Conservation (phyloP, 2,888 invertebrate genomes). For the Lepidocyrtinus sp. region DNA sequence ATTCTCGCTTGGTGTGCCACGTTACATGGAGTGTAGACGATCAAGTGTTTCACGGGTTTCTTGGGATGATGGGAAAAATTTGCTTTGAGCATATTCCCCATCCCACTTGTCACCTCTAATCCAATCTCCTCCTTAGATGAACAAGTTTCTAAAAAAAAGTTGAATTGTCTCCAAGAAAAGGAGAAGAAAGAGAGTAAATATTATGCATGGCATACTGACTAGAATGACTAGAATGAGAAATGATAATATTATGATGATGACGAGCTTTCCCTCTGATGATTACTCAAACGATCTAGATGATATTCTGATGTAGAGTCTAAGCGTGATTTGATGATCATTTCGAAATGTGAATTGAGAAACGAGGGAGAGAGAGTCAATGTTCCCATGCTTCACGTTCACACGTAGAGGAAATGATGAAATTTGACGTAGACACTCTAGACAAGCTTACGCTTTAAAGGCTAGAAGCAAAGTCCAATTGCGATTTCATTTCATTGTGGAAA, state of each 20-base stretch:
- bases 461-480: too few species aligned
- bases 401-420: not conserved
- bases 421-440: too few species aligned
- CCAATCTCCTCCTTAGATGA: not conserved
- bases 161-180: constrained; percentile 5
- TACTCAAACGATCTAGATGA: not conserved
- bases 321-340: too few species aligned
- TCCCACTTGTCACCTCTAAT: constrained; percentile 1
- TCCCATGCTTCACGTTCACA: not conserved
- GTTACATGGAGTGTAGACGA: not conserved
- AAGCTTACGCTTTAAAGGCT: too few species aligned
- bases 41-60: not conserved
- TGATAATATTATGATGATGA: constrained; percentile 7
- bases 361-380: not conserved
- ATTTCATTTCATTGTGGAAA: too few species aligned
- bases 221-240: not conserved
- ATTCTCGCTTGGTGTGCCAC: not conserved
- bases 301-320: not conserved
- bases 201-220: too few species aligned
- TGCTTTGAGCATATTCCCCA: not conserved
- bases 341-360: not conserved
- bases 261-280: constrained; percentile 6
- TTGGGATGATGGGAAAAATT: not conserved
- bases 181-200: too few species aligned
- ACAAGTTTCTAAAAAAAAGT: not conserved